Evolutionary conservation across 35 echinoderm and acorn worm species (phyloP).

Genomic region (Apostichopus parvimensis): DNA sequence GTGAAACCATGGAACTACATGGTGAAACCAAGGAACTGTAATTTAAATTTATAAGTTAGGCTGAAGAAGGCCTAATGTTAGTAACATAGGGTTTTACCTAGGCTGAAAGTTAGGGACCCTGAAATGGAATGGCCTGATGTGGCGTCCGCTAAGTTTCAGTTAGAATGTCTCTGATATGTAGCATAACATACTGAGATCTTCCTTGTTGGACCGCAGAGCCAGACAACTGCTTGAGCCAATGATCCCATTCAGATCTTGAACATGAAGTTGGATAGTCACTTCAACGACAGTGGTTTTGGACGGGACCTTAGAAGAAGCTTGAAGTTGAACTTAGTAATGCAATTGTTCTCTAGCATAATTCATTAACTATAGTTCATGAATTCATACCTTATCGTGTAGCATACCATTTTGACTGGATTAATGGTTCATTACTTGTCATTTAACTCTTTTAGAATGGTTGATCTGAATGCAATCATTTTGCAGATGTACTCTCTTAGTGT

Average conservation of each 20-base stretch:
- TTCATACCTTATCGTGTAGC: not conserved
- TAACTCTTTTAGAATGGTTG: constrained; percentile 7
- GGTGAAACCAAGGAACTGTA: too few species aligned
- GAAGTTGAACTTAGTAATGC: constrained; percentile 14
- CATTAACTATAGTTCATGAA: constrained; percentile 15
- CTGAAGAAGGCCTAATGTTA: too few species aligned
- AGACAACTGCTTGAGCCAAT: too few species aligned
- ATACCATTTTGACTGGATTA: not conserved
- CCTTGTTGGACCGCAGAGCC: too few species aligned
- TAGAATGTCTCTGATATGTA: too few species aligned
- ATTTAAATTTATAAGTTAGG: too few species aligned
- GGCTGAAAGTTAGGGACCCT: too few species aligned
- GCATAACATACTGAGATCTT: too few species aligned
- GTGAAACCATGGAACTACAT: too few species aligned
- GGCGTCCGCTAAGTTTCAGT: too few species aligned
- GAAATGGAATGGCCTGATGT: too few species aligned
- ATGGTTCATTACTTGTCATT: constrained; percentile 7
- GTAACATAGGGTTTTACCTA: too few species aligned
- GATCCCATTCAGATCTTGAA: not conserved
- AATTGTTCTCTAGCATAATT: constrained; percentile 15
- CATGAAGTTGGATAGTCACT: constrained; percentile 6
- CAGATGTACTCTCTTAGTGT: not conserved
- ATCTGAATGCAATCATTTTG: constrained; percentile 14
- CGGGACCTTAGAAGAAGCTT: constrained; percentile 12
- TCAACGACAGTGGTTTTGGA: constrained; percentile 6